Conservation (phyloP, 2,888 invertebrate species). For the Dasypogon diadema region DNA sequence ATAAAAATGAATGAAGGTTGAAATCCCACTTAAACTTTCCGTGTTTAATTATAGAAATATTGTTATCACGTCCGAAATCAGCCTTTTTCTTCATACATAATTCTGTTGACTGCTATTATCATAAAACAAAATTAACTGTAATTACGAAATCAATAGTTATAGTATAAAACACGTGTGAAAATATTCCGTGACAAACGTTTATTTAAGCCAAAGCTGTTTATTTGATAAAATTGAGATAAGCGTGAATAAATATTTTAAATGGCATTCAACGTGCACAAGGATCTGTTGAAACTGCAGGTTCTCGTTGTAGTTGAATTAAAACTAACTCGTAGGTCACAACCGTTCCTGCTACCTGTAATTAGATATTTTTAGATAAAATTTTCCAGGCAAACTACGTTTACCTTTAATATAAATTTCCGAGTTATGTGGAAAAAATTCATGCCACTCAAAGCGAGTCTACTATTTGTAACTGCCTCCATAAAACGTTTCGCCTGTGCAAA, state of each 20-base stretch:
- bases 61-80: too few species aligned
- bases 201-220: background rate
- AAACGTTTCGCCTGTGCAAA: conserved; percentile 70
- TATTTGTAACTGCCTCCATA: conserved; percentile 70
- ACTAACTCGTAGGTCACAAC: conserved; percentile 70
- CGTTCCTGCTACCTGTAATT: conserved; percentile 72
- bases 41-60: too few species aligned
- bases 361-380: background rate
- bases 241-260: background rate
- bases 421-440: conserved; percentile 72
- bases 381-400: conserved; percentile 58
- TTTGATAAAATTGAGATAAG: background rate
- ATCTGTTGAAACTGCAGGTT: conserved; percentile 58
- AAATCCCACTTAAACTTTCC: too few species aligned
- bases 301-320: conserved; percentile 58
- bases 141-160: too few species aligned
- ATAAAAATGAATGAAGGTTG: too few species aligned
- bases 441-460: conserved; percentile 71
- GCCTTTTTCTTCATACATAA: too few species aligned
- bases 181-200: background rate
- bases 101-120: too few species aligned
- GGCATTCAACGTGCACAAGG: conserved; percentile 54
- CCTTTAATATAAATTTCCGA: conserved; percentile 71
- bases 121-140: too few species aligned
- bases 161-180: background rate